A percentile compares a stretch with the other conserved stretches of the same genome.
Conservation (phyloP, 2,113 vertebrate species). For the Trogon surrucura region DNA sequence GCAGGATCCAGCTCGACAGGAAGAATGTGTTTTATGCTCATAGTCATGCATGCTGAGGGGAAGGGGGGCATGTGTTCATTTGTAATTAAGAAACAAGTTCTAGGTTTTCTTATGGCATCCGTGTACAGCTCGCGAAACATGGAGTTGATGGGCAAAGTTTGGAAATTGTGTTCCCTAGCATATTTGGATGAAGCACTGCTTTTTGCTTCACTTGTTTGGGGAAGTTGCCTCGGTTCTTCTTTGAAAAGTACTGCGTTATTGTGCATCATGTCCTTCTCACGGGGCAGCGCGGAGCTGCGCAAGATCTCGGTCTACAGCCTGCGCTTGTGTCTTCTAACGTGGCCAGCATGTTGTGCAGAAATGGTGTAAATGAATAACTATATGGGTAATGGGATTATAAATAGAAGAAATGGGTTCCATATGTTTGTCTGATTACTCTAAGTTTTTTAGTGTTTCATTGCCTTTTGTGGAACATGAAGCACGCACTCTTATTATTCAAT, state of each 20-base stretch:
- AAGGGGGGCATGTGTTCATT: not conserved
- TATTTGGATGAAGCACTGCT: not conserved
- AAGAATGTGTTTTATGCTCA: slow-evolving; percentile 35
- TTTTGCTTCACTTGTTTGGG: not conserved
- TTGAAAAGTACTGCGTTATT: not conserved
- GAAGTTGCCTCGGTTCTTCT: not conserved
- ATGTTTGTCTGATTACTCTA: slow-evolving; percentile 42
- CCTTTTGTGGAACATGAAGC: not conserved
- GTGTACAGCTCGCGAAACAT: not conserved
- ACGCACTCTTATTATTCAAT: not conserved
- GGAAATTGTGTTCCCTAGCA: fast-evolving
- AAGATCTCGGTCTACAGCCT: not conserved
- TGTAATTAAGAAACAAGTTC: slow-evolving; percentile 9
- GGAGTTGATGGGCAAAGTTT: not conserved
- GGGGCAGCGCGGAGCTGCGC: not conserved
- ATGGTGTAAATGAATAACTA: slow-evolving; percentile 41
- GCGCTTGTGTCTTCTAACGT: not conserved
- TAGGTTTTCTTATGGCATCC: not conserved
- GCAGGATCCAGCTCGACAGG: slow-evolving; percentile 17
- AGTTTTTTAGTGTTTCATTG: not conserved
- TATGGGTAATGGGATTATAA: slow-evolving; percentile 49
- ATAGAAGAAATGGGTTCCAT: slow-evolving; percentile 51
- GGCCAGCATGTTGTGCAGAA: not conserved
- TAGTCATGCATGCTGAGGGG: not conserved
- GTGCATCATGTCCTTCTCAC: not conserved